A percentile compares a stretch with the other conserved stretches of the same genome.
These are phyloP conservation scores for Euthynnus affinis DNA, from an alignment of 2,797 vertebrate species.

Conservation along the genomic window DNA sequence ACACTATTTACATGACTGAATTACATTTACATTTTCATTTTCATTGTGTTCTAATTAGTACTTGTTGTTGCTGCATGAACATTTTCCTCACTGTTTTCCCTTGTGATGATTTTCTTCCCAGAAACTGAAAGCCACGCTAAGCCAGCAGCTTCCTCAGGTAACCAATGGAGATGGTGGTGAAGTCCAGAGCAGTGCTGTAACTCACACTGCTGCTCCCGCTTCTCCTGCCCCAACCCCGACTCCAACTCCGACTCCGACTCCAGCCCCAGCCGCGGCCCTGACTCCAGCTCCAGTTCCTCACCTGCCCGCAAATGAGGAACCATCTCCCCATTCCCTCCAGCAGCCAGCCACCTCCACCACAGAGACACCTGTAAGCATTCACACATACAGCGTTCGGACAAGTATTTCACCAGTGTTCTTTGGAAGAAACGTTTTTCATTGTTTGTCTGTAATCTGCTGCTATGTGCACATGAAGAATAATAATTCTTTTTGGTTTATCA, in stretches of 20 bases:
- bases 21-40: no score
- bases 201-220: constrained; percentile 87
- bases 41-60: not conserved
- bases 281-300: constrained; percentile 64
- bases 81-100: not conserved
- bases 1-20: not conserved
- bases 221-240: constrained; percentile 74
- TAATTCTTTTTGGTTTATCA: not conserved
- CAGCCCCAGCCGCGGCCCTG: constrained; percentile 66
- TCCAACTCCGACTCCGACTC: constrained; percentile 75
- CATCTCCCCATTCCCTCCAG: constrained; percentile 91
- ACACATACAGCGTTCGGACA: not conserved
- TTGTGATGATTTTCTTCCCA: constrained; percentile 64
- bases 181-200: constrained; percentile 89
- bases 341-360: constrained; percentile 98
- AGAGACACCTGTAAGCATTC: constrained; percentile 93
- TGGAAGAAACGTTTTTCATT: not conserved
- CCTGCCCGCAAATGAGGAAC: constrained; percentile 87
- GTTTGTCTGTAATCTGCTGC: not conserved
- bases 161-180: constrained; percentile 92
- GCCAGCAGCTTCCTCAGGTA: constrained; percentile 95
- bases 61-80: not conserved
- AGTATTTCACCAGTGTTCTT: no score
- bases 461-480: not conserved
- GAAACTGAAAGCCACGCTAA: constrained; percentile 94